Conservation (phyloP, 2,113 vertebrate species). For the Equus quagga region DNA sequence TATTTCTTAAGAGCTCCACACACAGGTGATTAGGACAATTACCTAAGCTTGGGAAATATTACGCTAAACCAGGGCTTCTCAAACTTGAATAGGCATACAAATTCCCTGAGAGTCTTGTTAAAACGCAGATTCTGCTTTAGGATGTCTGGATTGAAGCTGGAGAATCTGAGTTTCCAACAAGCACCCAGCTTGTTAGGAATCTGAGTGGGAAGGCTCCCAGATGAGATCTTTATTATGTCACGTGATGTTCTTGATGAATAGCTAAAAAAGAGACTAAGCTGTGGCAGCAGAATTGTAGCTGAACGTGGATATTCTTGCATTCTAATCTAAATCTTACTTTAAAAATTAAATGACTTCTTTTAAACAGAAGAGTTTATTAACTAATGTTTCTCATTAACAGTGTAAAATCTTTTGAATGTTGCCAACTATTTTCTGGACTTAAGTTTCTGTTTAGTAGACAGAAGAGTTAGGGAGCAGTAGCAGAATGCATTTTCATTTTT, state of each 20-base stretch:
- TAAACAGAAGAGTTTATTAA: slow-evolving; percentile 3
- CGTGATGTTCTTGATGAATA: background rate
- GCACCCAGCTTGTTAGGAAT: background rate
- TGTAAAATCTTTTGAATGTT: background rate
- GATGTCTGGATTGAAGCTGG: background rate
- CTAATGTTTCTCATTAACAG: background rate
- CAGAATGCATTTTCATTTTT: slow-evolving; percentile 45
- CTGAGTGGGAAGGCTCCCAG: background rate
- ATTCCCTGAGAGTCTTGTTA: background rate
- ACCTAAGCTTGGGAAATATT: background rate
- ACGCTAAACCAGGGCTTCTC: background rate
- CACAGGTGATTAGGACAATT: background rate
- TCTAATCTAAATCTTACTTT: background rate
- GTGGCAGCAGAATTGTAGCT: background rate
- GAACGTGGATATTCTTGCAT: background rate
- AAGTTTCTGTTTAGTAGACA: background rate
- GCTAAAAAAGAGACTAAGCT: background rate
- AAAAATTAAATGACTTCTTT: slow-evolving; percentile 31
- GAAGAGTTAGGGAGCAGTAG: background rate
- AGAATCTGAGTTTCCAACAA: background rate
- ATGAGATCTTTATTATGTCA: background rate
- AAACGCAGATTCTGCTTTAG: background rate
- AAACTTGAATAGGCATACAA: background rate
- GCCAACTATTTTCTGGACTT: background rate
- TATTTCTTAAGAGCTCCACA: background rate